These are phyloP conservation scores for Drosophila eohydei DNA, from an alignment of 2,888 invertebrate genomes.

Conservation along the genomic window DNA sequence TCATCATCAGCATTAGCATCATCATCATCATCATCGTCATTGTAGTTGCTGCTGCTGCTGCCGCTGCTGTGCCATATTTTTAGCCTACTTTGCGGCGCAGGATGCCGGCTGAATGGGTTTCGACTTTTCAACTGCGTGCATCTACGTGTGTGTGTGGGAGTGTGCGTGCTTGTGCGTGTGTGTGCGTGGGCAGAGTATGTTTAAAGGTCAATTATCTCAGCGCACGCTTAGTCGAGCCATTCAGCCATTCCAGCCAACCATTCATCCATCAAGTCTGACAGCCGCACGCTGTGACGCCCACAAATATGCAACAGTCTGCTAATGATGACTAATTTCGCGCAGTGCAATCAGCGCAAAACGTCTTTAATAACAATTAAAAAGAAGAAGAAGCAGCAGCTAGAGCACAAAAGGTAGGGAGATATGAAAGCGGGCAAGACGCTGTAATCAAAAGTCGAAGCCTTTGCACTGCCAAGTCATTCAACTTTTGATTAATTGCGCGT, in stretches of 20 bases:
- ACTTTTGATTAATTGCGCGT: conserved; percentile 75
- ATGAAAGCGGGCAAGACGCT: conserved; percentile 7
- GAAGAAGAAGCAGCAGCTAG: neutral
- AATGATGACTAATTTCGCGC: conserved; percentile 64
- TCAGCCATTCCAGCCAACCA: conserved; percentile 45
- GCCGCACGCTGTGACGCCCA: conserved; percentile 54
- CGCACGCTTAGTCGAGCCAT: conserved; percentile 37
- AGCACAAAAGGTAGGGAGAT: neutral
- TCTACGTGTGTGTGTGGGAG: conserved; percentile 10
- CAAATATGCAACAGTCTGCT: conserved; percentile 60
- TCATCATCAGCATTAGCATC: conserved; percentile 36
- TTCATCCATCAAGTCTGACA: conserved; percentile 58
- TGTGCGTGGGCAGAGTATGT: conserved; percentile 57
- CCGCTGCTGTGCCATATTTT: conserved; percentile 64
- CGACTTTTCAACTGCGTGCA: conserved; percentile 35
- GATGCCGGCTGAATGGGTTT: conserved; percentile 45
- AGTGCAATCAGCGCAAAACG: conserved; percentile 33
- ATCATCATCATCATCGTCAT: conserved; percentile 10
- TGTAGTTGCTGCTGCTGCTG: conserved; percentile 12
- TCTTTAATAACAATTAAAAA: conserved; percentile 54
- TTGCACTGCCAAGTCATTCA: conserved; percentile 57
- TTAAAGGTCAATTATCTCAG: conserved; percentile 74
- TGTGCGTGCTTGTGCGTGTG: conserved; percentile 1
- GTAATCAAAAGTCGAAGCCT: conserved; percentile 39
- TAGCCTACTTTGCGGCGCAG: conserved; percentile 74